A percentile compares a stretch with the other conserved stretches of the same genome.
Evolutionary conservation across 2,113 vertebrate genomes (phyloP).

Genomic region (Fregata magnificens): DNA sequence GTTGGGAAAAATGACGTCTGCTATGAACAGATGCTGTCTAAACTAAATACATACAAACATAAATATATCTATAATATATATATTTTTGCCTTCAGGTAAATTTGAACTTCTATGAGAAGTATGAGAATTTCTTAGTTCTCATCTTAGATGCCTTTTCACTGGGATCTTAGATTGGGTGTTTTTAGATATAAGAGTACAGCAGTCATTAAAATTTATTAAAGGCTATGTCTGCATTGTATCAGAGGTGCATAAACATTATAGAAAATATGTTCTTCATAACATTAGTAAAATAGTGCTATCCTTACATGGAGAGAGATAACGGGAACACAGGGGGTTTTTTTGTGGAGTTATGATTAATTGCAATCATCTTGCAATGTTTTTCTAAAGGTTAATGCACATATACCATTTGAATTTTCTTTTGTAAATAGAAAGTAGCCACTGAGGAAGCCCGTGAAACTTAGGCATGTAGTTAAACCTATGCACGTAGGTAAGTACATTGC

Average conservation of each 20-base stretch:
- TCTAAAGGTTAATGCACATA: neutral
- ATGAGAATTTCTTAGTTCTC: neutral
- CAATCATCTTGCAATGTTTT: neutral
- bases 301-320: neutral
- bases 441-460: neutral
- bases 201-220: neutral
- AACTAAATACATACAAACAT: neutral
- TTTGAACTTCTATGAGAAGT: neutral
- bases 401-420: neutral
- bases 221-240: neutral
- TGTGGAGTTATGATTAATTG: neutral
- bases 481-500: neutral
- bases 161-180: neutral
- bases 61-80: neutral
- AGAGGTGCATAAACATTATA: neutral
- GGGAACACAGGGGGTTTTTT: neutral
- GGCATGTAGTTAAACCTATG: neutral
- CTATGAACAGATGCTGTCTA: neutral
- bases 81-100: neutral
- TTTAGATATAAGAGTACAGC: neutral
- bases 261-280: neutral
- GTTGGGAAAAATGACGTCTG: neutral
- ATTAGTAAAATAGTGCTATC: neutral
- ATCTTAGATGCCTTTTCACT: neutral
- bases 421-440: neutral